These are phyloP conservation scores for Dasyprocta punctata DNA, from an alignment of 2,113 vertebrate species.

Conservation along the genomic window DNA sequence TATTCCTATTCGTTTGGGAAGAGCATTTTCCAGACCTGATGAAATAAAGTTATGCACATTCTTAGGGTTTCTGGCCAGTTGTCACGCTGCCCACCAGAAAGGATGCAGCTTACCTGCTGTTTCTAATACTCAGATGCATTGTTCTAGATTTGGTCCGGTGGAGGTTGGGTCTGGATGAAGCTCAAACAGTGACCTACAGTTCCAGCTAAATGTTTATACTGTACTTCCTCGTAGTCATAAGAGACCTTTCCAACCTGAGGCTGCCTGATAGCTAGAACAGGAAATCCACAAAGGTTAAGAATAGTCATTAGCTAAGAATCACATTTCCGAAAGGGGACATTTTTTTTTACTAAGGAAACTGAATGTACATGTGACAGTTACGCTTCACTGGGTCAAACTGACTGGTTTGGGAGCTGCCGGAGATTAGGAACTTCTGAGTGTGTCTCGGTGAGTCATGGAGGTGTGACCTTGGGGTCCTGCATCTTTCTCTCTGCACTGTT, in stretches of 20 bases:
- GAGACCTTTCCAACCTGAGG: background rate
- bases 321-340: background rate
- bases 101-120: background rate
- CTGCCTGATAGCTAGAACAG: background rate
- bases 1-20: background rate
- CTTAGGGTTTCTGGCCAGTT: background rate
- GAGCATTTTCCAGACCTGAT: background rate
- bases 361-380: background rate
- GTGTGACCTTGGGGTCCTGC: background rate
- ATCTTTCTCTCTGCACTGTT: background rate
- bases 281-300: background rate
- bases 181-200: background rate
- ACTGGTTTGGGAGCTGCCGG: background rate
- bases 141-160: background rate
- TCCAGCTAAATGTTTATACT: background rate
- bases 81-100: constrained; percentile 16
- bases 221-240: background rate
- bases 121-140: background rate
- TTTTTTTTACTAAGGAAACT: background rate
- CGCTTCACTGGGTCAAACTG: background rate
- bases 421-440: background rate
- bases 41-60: background rate
- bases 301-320: background rate
- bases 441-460: background rate
- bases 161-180: background rate